Evolutionary conservation across 1,140 invertebrate genomes (phyloP).

Genomic region (Leucophenga varia): DNA sequence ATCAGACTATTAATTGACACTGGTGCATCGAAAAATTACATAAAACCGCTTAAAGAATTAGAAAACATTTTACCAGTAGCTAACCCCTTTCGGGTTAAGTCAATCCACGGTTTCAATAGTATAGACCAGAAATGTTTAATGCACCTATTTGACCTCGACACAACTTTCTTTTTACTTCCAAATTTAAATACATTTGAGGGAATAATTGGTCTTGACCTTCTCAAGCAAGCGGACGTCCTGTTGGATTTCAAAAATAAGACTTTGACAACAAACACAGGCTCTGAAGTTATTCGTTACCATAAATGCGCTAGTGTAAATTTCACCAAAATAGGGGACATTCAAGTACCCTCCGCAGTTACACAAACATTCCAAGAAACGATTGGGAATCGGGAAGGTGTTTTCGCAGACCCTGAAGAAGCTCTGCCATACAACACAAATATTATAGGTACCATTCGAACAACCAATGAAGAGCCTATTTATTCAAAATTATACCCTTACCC

Average conservation of each 20-base stretch:
- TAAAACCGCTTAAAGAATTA: conserved; percentile 1
- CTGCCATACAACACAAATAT: conserved; percentile 5
- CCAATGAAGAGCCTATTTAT: no score
- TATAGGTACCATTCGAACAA: conserved; percentile 1
- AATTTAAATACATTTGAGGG: conserved; percentile 3
- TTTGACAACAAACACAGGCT: neutral
- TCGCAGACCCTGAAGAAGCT: conserved; percentile 3
- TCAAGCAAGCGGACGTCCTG: conserved; percentile 2
- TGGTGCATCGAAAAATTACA: conserved; percentile 16
- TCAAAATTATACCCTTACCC: no score
- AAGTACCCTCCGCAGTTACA: conserved; percentile 1
- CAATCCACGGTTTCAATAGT: conserved; percentile 10
- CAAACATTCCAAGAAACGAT: conserved; percentile 3
- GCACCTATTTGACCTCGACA: conserved; percentile 1
- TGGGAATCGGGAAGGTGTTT: neutral
- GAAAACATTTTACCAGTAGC: conserved; percentile 8
- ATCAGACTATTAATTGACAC: conserved; percentile 22
- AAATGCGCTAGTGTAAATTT: conserved; percentile 1
- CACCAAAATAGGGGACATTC: conserved; percentile 1
- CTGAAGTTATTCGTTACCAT: neutral
- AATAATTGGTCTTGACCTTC: conserved; percentile 1
- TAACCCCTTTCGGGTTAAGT: conserved; percentile 11
- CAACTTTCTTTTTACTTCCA: conserved; percentile 3
- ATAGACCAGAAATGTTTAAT: conserved; percentile 16
- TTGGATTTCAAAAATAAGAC: conserved; percentile 8